These are phyloP conservation scores for Heliconius melpomene DNA, from an alignment of 1,140 invertebrate genomes.

Conservation along the genomic window DNA sequence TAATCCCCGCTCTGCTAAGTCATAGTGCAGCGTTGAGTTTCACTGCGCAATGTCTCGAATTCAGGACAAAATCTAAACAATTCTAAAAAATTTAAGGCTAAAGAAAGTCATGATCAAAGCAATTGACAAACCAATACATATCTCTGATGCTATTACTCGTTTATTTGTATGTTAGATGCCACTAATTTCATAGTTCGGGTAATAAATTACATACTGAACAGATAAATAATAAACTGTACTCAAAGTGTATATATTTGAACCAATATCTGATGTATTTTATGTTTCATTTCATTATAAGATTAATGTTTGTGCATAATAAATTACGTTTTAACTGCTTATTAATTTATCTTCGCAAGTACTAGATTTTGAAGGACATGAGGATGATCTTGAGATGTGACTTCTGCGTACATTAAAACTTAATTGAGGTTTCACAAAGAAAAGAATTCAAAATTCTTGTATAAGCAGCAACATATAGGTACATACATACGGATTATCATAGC, in stretches of 20 bases:
- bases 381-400: neutral
- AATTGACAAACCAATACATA: neutral
- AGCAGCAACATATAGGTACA: no score
- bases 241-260: neutral
- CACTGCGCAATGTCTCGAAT: no score
- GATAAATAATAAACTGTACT: slow-evolving; percentile 4
- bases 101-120: no score
- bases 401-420: no score
- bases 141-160: neutral
- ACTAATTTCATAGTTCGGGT: neutral
- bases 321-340: neutral
- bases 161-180: neutral
- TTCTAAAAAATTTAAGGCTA: no score
- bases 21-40: no score
- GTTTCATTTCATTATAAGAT: slow-evolving; percentile 3
- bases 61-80: no score
- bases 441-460: no score
- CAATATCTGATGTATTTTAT: slow-evolving; percentile 6
- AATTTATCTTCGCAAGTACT: neutral
- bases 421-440: no score
- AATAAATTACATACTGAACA: neutral
- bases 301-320: slow-evolving; percentile 7
- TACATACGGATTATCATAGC: no score
- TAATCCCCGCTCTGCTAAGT: no score
- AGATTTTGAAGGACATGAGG: neutral